Percentiles rank a stretch among this genome's conserved stretches.
These are phyloP conservation scores for Epistrophe grossulariae DNA, from an alignment of 2,888 invertebrate genomes.

Conservation along the genomic window DNA sequence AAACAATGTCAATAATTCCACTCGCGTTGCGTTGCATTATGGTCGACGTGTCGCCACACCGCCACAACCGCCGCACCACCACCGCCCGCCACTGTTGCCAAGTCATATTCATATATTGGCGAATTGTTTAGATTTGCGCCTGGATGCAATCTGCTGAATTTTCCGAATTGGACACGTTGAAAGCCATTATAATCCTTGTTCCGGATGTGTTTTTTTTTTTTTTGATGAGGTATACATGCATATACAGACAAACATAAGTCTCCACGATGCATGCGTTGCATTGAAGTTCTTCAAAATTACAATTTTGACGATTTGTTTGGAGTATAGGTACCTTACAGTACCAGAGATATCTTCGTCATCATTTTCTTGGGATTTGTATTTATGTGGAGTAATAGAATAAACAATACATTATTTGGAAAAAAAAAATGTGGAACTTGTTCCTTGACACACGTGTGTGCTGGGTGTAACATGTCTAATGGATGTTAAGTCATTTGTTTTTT, in stretches of 20 bases:
- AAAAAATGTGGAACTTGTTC: constrained; percentile 68
- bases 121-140: constrained; percentile 63
- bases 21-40: constrained; percentile 37
- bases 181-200: constrained; percentile 65
- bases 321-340: neutral
- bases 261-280: neutral
- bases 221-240: neutral
- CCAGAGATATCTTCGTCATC: constrained; percentile 44
- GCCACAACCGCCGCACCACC: neutral
- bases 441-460: constrained; percentile 63
- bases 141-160: constrained; percentile 32
- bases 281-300: constrained; percentile 46
- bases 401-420: constrained; percentile 53
- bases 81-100: neutral
- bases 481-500: constrained; percentile 59
- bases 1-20: constrained; percentile 73
- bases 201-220: constrained; percentile 47
- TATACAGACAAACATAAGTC: neutral
- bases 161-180: constrained; percentile 65
- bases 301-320: constrained; percentile 73
- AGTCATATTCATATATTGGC: constrained; percentile 44
- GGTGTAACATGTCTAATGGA: constrained; percentile 43
- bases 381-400: constrained; percentile 46
- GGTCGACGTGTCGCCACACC: constrained; percentile 57
- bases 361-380: constrained; percentile 38